Evolutionary conservation across 2,113 vertebrate species (phyloP).

Genomic region (Myrmecophaga tridactyla): DNA sequence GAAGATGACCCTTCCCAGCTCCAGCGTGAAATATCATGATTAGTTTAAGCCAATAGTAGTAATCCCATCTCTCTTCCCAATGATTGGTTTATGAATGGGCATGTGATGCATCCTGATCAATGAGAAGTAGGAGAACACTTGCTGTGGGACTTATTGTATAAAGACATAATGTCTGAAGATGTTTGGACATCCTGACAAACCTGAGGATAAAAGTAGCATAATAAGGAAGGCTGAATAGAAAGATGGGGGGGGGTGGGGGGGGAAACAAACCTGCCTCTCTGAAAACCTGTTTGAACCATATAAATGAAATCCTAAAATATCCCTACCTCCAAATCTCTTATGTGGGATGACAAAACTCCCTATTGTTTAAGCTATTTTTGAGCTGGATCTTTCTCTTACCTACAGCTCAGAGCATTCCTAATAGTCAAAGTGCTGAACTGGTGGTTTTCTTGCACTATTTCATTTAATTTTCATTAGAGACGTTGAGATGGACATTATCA

Average conservation of each 20-base stretch:
- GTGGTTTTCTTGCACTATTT: not conserved
- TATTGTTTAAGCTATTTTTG: not conserved
- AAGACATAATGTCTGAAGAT: not conserved
- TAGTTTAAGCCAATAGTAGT: not conserved
- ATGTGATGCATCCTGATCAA: not conserved
- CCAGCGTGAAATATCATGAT: not conserved
- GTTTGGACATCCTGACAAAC: not conserved
- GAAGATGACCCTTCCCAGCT: not conserved
- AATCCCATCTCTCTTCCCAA: not conserved
- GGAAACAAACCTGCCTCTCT: not conserved
- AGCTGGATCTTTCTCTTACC: not conserved
- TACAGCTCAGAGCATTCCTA: not conserved
- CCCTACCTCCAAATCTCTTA: not conserved
- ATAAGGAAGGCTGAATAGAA: not conserved
- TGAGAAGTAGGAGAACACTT: not conserved
- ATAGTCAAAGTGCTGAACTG: not conserved
- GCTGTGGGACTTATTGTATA: not conserved
- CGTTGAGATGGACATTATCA: not conserved
- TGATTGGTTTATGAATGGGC: not conserved
- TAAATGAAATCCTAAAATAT: not conserved
- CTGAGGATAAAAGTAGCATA: not conserved
- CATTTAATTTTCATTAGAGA: slow-evolving; percentile 15
- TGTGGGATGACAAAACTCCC: not conserved
- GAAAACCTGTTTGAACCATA: not conserved
- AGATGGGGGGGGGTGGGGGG: too few relatives aligned